phyloP scores from a whole-genome alignment of 1,140 invertebrate genomes.

The Planococcus citri region DNA sequence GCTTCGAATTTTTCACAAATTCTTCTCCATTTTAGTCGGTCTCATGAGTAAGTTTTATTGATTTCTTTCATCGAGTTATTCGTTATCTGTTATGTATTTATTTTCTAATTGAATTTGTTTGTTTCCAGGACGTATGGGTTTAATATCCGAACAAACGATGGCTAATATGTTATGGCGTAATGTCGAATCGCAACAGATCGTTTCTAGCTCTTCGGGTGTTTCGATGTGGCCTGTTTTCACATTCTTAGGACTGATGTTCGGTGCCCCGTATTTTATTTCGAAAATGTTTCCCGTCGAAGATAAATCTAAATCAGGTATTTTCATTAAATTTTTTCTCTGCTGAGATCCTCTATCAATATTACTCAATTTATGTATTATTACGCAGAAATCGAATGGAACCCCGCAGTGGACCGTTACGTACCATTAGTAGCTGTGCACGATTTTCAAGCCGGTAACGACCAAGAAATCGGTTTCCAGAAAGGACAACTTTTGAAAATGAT shows the following conservation, averaged over 20 bases:
- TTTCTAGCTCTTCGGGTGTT: neutral
- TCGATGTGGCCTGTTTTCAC: constrained; percentile 5
- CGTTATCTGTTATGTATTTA: no score
- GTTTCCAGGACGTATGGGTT: neutral
- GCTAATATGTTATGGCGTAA: constrained; percentile 1
- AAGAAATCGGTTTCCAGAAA: constrained; percentile 3
- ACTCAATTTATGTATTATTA: neutral
- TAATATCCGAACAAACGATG: neutral
- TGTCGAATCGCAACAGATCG: neutral
- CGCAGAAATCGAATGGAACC: neutral
- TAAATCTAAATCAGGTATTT: neutral
- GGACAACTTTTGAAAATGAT: constrained; percentile 9
- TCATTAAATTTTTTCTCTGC: neutral
- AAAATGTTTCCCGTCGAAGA: neutral
- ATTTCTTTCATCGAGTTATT: neutral
- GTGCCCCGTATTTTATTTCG: constrained; percentile 5
- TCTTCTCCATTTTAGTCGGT: neutral
- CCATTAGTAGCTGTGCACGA: constrained; percentile 7
- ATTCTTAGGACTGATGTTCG: neutral
- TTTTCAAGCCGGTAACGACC: neutral
- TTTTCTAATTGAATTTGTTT: neutral
- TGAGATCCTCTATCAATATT: neutral
- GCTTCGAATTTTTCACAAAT: constrained; percentile 1
- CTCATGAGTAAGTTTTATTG: neutral
- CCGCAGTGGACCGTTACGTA: neutral